Evolutionary conservation across 1,140 invertebrate genomes (phyloP).

Genomic region (Solen grandis): DNA sequence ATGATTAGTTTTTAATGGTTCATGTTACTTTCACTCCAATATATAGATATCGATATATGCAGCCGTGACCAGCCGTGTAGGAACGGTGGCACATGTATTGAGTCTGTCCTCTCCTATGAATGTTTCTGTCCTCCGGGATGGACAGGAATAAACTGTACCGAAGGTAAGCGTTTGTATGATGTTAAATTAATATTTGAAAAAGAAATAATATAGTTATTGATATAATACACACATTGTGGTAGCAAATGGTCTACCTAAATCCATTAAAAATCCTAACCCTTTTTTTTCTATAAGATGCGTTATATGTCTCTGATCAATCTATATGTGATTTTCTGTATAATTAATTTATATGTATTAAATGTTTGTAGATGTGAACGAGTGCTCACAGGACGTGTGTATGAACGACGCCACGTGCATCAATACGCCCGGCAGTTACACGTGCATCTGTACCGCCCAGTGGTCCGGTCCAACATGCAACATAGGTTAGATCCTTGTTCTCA

Average conservation of each 20-base stretch:
- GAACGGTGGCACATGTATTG: conserved; percentile 90
- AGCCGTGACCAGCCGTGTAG: conserved; percentile 85
- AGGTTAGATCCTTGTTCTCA: too few relatives aligned
- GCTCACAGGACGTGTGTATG: conserved; percentile 87
- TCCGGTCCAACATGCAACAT: too few relatives aligned
- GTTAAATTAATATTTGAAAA: too few relatives aligned
- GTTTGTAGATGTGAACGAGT: conserved; percentile 82
- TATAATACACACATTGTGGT: too few relatives aligned
- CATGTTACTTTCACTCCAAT: background rate
- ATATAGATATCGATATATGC: conserved; percentile 60
- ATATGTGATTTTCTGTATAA: too few relatives aligned
- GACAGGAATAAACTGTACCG: conserved; percentile 91
- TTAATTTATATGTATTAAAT: too few relatives aligned
- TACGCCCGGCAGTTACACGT: conserved; percentile 79
- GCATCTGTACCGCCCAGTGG: conserved; percentile 86
- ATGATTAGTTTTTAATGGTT: background rate
- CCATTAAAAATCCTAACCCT: too few relatives aligned
- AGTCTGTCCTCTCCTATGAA: conserved; percentile 91
- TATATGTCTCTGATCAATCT: too few relatives aligned
- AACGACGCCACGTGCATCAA: conserved; percentile 42
- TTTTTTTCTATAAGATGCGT: too few relatives aligned
- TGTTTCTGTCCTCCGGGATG: conserved; percentile 92
- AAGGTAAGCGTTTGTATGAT: conserved; percentile 75
- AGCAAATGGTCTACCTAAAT: too few relatives aligned
- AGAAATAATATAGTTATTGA: too few relatives aligned